Conservation (phyloP, 2,797 vertebrate genomes). For the Muscicapa comitata region DNA sequence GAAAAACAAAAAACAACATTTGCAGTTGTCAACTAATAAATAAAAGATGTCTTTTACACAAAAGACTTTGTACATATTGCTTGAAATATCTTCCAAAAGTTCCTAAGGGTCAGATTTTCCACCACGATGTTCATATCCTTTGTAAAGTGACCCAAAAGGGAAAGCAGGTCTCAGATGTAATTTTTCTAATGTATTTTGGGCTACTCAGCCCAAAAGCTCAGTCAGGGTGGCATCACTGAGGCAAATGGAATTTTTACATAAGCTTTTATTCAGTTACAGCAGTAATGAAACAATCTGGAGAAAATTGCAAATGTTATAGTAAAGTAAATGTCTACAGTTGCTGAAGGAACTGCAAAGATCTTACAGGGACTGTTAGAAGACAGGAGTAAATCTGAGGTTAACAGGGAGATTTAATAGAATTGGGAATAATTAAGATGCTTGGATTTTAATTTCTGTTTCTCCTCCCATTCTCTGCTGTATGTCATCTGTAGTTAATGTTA, state of each 20-base stretch:
- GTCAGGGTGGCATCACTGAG: neutral
- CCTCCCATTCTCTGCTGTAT: neutral
- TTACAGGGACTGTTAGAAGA: neutral
- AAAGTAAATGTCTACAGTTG: neutral
- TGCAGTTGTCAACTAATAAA: neutral
- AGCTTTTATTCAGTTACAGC: neutral
- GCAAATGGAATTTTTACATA: neutral
- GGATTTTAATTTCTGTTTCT: neutral
- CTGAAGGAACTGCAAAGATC: neutral
- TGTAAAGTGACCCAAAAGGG: neutral
- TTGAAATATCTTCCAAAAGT: neutral
- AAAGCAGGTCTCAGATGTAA: neutral
- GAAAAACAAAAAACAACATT: slow-evolving; percentile 3
- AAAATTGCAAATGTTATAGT: neutral
- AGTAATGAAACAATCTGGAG: neutral
- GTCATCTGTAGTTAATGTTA: neutral
- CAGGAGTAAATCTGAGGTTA: neutral
- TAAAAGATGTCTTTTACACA: neutral
- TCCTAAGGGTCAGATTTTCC: neutral
- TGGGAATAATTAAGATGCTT: neutral
- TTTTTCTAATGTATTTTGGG: neutral
- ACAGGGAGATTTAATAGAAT: neutral
- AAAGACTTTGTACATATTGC: neutral
- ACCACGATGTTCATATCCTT: neutral
- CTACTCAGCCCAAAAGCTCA: neutral